Percentiles rank a stretch among this genome's conserved stretches.
Conservation (phyloP, 1,140 invertebrate genomes). For the Metaphire vulgaris region DNA sequence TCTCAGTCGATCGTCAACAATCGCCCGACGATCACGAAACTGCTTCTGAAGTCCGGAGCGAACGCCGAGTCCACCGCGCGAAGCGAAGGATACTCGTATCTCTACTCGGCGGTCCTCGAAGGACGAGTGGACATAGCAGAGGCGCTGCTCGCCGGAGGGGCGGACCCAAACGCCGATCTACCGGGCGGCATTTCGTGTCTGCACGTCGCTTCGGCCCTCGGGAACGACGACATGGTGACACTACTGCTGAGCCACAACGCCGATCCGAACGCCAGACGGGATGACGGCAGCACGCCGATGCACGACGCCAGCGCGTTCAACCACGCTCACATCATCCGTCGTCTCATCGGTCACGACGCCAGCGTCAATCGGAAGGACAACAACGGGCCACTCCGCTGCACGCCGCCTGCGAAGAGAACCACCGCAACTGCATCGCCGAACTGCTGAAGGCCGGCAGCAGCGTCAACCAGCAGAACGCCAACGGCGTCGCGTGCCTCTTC, state of each 20-base stretch:
- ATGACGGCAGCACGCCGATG: neutral
- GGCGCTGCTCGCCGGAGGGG: neutral
- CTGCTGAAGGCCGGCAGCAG: constrained; percentile 2
- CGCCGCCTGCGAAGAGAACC: neutral
- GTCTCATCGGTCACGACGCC: neutral
- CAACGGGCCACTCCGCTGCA: constrained; percentile 6
- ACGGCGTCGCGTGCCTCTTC: neutral
- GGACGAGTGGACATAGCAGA: neutral
- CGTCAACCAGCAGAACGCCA: neutral
- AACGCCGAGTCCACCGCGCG: neutral
- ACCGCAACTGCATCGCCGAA: neutral
- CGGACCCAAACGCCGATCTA: neutral
- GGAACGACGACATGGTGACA: neutral
- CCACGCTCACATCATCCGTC: neutral
- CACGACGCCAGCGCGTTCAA: constrained; percentile 7
- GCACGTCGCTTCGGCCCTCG: constrained; percentile 3
- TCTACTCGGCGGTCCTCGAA: neutral
- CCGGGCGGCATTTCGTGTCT: constrained; percentile 3
- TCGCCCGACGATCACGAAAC: neutral
- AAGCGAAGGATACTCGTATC: neutral
- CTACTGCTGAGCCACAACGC: neutral
- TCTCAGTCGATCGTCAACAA: neutral
- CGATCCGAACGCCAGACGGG: neutral
- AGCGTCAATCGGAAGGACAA: neutral
- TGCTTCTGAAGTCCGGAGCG: neutral